A percentile compares a stretch with the other conserved stretches of the same genome.
phyloP scores from a whole-genome alignment of 2,888 invertebrate genomes.

The Tetragonisca angustula region DNA sequence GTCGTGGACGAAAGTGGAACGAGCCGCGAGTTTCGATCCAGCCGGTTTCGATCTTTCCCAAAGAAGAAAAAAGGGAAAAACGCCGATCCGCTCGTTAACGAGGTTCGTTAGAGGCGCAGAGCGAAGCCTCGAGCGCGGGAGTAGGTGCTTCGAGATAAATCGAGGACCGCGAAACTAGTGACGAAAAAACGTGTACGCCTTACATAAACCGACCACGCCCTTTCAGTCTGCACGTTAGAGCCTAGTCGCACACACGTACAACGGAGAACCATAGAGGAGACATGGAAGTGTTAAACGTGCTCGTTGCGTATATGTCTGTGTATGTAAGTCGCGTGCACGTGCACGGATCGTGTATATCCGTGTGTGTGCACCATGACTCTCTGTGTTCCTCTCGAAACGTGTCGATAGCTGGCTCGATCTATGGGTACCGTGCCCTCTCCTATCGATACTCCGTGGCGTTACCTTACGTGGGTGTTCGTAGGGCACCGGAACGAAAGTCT shows the following conservation, averaged over 20 bases:
- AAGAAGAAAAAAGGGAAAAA: slow-evolving; percentile 37
- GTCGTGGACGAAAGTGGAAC: slow-evolving; percentile 43
- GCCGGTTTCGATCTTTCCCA: slow-evolving; percentile 41
- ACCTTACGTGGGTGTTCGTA: slow-evolving; percentile 70
- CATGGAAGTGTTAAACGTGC: slow-evolving; percentile 40
- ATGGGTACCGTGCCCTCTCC: slow-evolving; percentile 58
- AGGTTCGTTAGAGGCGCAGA: slow-evolving; percentile 41
- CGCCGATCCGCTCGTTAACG: slow-evolving; percentile 50
- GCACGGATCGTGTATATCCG: slow-evolving; percentile 13
- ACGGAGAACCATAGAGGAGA: background rate
- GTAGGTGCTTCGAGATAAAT: slow-evolving; percentile 57
- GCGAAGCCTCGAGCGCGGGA: slow-evolving; percentile 51
- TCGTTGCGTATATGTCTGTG: too few species aligned
- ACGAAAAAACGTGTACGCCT: slow-evolving; percentile 81
- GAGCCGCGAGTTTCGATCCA: slow-evolving; percentile 4
- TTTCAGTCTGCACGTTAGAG: slow-evolving; percentile 58
- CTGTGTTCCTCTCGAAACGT: slow-evolving; percentile 67
- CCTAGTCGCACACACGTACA: slow-evolving; percentile 11
- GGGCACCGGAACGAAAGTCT: slow-evolving; percentile 78
- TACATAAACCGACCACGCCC: slow-evolving; percentile 84
- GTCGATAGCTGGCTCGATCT: slow-evolving; percentile 66
- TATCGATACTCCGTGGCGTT: slow-evolving; percentile 62
- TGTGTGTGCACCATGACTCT: slow-evolving; percentile 33
- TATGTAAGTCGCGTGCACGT: background rate
- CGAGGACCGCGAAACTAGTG: slow-evolving; percentile 72